Conservation (phyloP, 2,113 vertebrate species). For the Recurvirostra avosetta region DNA sequence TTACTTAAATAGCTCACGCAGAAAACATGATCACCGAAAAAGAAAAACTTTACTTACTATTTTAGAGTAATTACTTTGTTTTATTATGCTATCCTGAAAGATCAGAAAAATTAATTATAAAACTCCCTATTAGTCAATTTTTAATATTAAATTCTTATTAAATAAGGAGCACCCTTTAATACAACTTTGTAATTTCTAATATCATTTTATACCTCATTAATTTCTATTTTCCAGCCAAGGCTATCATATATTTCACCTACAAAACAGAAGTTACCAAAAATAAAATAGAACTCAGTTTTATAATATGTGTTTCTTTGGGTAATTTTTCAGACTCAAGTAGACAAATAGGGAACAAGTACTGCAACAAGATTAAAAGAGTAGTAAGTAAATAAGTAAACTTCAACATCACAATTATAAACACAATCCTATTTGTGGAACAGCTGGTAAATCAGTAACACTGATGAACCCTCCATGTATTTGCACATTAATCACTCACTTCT, state of each 20-base stretch:
- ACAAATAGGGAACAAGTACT: neutral
- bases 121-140: neutral
- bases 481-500: conserved; percentile 72
- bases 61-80: neutral
- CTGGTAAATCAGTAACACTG: neutral
- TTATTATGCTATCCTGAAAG: neutral
- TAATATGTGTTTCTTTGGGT: neutral
- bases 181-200: neutral
- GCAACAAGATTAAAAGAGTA: neutral
- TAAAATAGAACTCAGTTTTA: neutral
- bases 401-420: neutral
- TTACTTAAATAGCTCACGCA: neutral
- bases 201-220: conserved; percentile 75
- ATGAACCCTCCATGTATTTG: conserved; percentile 59
- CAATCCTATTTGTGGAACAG: neutral
- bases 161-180: neutral
- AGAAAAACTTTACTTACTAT: neutral
- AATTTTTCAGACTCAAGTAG: neutral
- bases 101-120: neutral
- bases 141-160: neutral
- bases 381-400: neutral
- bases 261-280: neutral
- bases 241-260: conserved; percentile 77
- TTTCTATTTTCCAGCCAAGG: conserved; percentile 71
- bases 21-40: neutral